A percentile compares a stretch with the other conserved stretches of the same genome.
Conservation (phyloP, 2,113 vertebrate species). For the Ciconia stormi region DNA sequence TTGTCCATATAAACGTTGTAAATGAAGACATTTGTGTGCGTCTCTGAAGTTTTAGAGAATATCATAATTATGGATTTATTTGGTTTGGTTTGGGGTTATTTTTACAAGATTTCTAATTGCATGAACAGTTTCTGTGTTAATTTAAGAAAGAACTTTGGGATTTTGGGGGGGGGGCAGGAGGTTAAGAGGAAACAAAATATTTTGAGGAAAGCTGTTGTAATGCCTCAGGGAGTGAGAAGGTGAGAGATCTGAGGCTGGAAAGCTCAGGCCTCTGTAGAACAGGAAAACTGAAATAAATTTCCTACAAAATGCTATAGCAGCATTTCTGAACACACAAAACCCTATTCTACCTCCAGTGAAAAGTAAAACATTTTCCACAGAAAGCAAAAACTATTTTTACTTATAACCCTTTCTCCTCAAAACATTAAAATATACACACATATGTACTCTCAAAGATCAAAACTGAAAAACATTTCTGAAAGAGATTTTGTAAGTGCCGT, state of each 20-base stretch:
- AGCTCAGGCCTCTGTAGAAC: neutral
- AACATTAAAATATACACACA: neutral
- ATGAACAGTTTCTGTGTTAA: neutral
- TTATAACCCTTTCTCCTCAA: neutral
- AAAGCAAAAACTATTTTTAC: neutral
- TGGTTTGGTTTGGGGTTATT: fast-evolving
- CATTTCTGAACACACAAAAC: neutral
- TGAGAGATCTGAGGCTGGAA: neutral
- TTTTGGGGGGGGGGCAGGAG: fast-evolving
- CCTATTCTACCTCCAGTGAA: neutral
- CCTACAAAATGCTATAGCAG: neutral
- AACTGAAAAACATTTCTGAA: neutral
- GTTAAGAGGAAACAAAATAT: neutral
- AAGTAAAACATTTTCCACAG: neutral
- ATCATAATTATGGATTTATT: neutral
- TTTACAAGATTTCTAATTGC: neutral
- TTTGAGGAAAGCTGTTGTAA: neutral
- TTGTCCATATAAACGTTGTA: neutral
- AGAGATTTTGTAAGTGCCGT: neutral
- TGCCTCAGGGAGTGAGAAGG: neutral
- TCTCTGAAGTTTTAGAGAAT: neutral
- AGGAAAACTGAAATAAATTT: neutral
- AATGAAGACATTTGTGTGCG: neutral
- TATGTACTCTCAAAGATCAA: neutral
- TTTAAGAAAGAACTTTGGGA: neutral